Evolutionary conservation across 2,888 invertebrate genomes (phyloP), one percentile per base, ranked within the genome.

Genomic region (Globia sparganii): DNA sequence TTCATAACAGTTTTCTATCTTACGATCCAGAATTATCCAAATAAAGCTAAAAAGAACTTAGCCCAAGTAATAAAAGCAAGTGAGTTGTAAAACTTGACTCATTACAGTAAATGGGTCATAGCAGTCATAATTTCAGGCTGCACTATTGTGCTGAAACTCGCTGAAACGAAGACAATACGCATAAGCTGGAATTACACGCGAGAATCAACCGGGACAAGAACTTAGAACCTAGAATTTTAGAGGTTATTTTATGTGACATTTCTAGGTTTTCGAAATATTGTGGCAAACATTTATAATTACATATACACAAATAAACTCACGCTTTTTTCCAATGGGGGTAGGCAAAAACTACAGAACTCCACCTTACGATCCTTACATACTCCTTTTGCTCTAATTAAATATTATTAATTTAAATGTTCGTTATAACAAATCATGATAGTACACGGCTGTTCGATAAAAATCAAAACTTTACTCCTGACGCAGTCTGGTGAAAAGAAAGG

Each of bases 41-140:
- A 46, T 46, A 46, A 46, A 31, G 8, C 61, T 61, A 56, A 76
- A 76, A 58, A n/a, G 5, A 66, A 69, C 49, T 25, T n/a, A 72
- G 28, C 28, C 28, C 18, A 31, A 46, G 64, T 46, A 77, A 62
- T 69, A 77, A 67, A 68, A 75, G 43, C 61, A 82, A 73, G 72
- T 79, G 34, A 66, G 68, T 43, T 64, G 65, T 72, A 73, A 61
- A 85, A 85, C 76, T 87, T 85, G 46, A 68, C 73, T 85, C 83
- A 82, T 85, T 82, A 79, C 75, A 49, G 71, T 70, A 87, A 78
- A 79, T 81, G 70, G 86, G 86, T 82, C 85, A 73, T n/a, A 75
- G 56, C 68, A 43, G 71, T 77, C 62, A 85, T 85, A 78, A 85
- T 81, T 79, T 64, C 79, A 85, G 76, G 59, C 65, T 72, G 79